Conservation (phyloP, 2,113 vertebrate species). For the Tetrao urogallus region DNA sequence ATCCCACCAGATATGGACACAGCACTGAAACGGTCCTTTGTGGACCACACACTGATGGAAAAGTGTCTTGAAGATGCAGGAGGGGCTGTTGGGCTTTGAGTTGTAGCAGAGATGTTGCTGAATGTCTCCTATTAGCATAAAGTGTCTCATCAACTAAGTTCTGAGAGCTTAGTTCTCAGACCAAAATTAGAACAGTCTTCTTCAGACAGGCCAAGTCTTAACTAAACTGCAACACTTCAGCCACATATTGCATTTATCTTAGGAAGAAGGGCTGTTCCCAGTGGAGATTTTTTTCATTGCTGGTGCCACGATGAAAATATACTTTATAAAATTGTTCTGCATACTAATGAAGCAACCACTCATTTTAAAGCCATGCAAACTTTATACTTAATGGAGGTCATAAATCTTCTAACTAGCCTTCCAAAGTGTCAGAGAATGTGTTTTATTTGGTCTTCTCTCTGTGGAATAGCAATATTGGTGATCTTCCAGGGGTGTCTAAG, state of each 20-base stretch:
- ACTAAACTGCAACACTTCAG: background rate
- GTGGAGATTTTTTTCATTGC: background rate
- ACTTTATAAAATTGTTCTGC: background rate
- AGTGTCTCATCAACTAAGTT: background rate
- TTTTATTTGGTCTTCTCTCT: conserved; percentile 38
- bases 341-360: background rate
- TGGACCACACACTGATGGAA: background rate
- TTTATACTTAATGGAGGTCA: background rate
- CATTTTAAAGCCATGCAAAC: background rate
- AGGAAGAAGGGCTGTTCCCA: background rate
- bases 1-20: background rate
- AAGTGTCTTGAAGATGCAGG: background rate
- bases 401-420: background rate
- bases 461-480: background rate
- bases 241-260: background rate
- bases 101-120: background rate
- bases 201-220: background rate
- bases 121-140: background rate
- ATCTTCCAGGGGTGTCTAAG: background rate
- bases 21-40: background rate
- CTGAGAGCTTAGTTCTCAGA: background rate
- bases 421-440: background rate
- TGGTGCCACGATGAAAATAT: background rate
- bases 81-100: background rate
- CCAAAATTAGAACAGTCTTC: background rate